A percentile compares a stretch with the other conserved stretches of the same genome.
These are phyloP conservation scores for Lipotes vexillifer DNA, from an alignment of 2,113 vertebrate genomes.

Conservation along the genomic window DNA sequence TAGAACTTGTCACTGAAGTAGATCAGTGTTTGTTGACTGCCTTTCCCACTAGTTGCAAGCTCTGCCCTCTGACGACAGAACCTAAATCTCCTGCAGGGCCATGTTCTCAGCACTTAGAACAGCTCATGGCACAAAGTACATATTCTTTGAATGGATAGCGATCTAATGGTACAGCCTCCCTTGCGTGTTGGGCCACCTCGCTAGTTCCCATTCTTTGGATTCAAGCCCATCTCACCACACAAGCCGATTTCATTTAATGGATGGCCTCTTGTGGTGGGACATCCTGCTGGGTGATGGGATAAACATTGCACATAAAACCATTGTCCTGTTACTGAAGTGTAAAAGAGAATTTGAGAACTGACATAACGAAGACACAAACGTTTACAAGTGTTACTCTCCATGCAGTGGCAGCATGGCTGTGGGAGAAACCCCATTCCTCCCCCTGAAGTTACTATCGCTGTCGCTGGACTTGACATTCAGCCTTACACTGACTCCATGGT, in stretches of 20 bases:
- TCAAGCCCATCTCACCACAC: background rate
- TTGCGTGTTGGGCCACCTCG: background rate
- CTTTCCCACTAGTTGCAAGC: background rate
- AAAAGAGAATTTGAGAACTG: background rate
- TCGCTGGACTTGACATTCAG: background rate
- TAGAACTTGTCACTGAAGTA: background rate
- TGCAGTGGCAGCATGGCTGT: background rate
- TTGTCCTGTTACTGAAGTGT: background rate
- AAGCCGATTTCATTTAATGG: background rate
- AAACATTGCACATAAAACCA: background rate
- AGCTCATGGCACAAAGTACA: background rate
- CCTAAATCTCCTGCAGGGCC: background rate
- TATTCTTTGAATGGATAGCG: too few species aligned
- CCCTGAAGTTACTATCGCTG: background rate
- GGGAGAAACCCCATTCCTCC: too few species aligned
- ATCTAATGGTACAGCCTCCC: background rate
- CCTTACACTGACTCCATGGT: background rate
- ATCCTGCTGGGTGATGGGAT: background rate
- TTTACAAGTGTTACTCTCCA: background rate
- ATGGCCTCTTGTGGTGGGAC: background rate
- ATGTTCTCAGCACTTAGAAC: background rate
- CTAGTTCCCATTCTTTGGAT: background rate
- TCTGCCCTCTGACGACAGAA: background rate
- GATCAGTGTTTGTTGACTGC: background rate
- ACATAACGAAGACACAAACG: background rate